A percentile compares a stretch with the other conserved stretches of the same genome.
Evolutionary conservation across 2,797 vertebrate species (phyloP).

Genomic region (Mionectes olivaceus): DNA sequence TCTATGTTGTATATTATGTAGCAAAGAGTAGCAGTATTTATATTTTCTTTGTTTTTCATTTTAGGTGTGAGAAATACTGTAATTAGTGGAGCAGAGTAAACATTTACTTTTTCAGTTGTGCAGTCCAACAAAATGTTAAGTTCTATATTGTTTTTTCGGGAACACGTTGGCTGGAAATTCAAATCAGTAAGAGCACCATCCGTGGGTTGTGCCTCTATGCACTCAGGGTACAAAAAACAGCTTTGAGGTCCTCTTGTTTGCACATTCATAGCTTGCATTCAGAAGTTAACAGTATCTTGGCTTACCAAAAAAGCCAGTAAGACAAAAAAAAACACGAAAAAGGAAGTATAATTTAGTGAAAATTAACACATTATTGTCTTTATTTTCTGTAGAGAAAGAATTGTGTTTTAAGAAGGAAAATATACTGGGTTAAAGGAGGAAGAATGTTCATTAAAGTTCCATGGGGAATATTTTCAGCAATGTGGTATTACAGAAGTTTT

Average conservation of each 20-base stretch:
- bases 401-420: not conserved
- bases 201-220: not conserved
- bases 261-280: not conserved
- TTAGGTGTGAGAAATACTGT: not conserved
- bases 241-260: not conserved
- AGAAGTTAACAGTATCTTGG: not conserved
- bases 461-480: not conserved
- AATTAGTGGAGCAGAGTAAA: not conserved
- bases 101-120: not conserved
- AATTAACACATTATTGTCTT: not conserved
- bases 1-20: not conserved
- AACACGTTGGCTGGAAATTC: not conserved
- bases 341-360: not conserved
- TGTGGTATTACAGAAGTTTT: not conserved
- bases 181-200: not conserved
- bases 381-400: not conserved
- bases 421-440: not conserved
- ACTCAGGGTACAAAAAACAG: not conserved
- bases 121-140: not conserved
- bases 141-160: not conserved
- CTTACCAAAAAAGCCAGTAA: not conserved
- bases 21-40: not conserved
- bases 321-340: not conserved
- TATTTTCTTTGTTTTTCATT: not conserved
- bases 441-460: not conserved